phyloP scores from a whole-genome alignment of 2,797 vertebrate genomes.

The Acrossocheilus fasciatus region DNA sequence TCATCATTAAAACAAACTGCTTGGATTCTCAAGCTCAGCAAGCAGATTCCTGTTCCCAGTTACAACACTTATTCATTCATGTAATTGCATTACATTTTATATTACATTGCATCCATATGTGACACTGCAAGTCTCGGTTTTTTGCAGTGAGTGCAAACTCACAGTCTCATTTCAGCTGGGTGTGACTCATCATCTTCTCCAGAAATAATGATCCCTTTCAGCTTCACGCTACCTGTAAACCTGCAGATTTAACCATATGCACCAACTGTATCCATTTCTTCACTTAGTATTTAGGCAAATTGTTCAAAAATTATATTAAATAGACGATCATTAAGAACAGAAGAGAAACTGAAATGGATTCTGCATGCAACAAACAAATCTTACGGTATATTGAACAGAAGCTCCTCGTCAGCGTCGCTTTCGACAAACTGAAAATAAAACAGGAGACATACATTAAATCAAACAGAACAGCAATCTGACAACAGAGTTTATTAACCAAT shows the following conservation, averaged over 20 bases:
- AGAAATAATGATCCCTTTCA: slow-evolving; percentile 92
- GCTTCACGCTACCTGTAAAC: slow-evolving; percentile 94
- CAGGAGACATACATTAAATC: slow-evolving; percentile 1
- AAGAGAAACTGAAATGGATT: background rate
- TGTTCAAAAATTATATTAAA: background rate
- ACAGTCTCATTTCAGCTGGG: slow-evolving; percentile 94
- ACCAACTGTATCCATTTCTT: background rate
- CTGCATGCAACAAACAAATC: slow-evolving; percentile 58
- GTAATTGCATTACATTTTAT: background rate
- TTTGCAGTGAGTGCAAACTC: slow-evolving; percentile 65
- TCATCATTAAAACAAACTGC: slow-evolving; percentile 19
- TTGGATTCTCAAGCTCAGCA: slow-evolving; percentile 93
- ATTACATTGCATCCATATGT: background rate
- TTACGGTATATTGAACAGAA: slow-evolving; percentile 98
- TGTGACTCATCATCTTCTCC: slow-evolving; percentile 90
- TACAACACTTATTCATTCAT: background rate
- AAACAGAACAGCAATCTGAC: background rate
- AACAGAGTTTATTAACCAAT: background rate
- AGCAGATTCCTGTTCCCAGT: slow-evolving; percentile 76
- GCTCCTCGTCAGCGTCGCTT: slow-evolving; percentile 94
- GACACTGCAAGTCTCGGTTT: background rate
- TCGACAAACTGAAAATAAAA: slow-evolving; percentile 87
- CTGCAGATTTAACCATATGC: slow-evolving; percentile 70
- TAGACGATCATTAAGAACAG: background rate
- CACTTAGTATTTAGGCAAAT: background rate